phyloP scores from a whole-genome alignment of 1,140 invertebrate genomes.

The Aphelenchoides avenae region DNA sequence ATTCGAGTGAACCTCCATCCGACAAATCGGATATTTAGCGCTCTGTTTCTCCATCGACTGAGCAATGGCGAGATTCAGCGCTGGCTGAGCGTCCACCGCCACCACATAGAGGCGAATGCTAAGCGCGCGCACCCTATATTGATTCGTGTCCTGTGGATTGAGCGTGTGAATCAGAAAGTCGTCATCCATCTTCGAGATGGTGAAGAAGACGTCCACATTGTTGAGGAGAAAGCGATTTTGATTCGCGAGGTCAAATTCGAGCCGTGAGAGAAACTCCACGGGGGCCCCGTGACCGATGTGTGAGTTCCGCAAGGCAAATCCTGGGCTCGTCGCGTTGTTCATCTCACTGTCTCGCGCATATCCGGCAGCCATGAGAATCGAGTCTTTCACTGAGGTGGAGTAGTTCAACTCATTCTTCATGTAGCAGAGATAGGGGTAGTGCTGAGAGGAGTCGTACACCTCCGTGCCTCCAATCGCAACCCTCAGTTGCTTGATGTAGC shows the following conservation, averaged over 20 bases:
- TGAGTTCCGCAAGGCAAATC: slow-evolving; percentile 1
- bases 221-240: slow-evolving; percentile 14
- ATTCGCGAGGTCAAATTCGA: slow-evolving; percentile 21
- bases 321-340: slow-evolving; percentile 2
- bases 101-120: slow-evolving; percentile 12
- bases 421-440: no score
- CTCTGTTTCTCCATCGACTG: slow-evolving; percentile 1
- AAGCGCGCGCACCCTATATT: slow-evolving; percentile 5
- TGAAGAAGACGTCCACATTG: slow-evolving; percentile 24
- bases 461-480: no score
- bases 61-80: slow-evolving; percentile 20
- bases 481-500: no score
- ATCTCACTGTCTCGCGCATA: neutral
- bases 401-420: no score
- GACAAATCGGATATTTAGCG: slow-evolving; percentile 12
- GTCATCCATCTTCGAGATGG: slow-evolving; percentile 6
- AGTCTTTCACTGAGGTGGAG: no score
- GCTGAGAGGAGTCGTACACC: no score
- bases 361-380: no score
- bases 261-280: neutral
- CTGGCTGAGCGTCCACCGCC: neutral
- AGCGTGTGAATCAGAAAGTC: slow-evolving; percentile 10
- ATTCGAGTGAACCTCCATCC: slow-evolving; percentile 11
- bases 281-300: slow-evolving; percentile 1
- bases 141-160: neutral